Conservation (phyloP, 2,113 vertebrate genomes). For the Rhizomys pruinosus region DNA sequence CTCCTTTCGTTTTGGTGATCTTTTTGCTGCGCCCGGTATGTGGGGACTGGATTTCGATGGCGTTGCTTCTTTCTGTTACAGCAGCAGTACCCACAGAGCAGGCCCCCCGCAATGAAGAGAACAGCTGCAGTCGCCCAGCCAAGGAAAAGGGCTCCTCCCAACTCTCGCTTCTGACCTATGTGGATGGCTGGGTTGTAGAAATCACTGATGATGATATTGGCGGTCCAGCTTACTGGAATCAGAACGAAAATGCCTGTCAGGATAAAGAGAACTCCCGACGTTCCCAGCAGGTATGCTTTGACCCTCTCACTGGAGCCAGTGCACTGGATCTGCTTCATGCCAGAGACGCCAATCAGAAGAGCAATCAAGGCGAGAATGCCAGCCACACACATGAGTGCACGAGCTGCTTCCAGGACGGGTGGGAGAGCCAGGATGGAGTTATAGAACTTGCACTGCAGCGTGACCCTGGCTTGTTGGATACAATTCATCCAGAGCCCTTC, state of each 20-base stretch:
- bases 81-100: conserved; percentile 89
- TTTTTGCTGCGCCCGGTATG: background rate
- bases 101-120: conserved; percentile 90
- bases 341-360: conserved; percentile 87
- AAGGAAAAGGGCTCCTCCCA: conserved; percentile 94
- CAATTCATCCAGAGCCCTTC: conserved; percentile 98
- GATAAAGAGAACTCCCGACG: conserved; percentile 91
- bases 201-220: conserved; percentile 89
- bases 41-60: background rate
- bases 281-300: conserved; percentile 87
- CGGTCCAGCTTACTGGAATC: conserved; percentile 93
- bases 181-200: conserved; percentile 92
- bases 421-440: conserved; percentile 91
- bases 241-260: conserved; percentile 90
- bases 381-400: conserved; percentile 93
- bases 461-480: conserved; percentile 87
- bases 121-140: conserved; percentile 91
- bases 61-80: conserved; percentile 18
- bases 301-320: conserved; percentile 83
- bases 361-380: conserved; percentile 85
- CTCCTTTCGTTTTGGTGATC: rapidly evolving
- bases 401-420: conserved; percentile 88
- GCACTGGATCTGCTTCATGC: conserved; percentile 89
- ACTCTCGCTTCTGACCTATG: conserved; percentile 89
- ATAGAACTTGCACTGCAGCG: conserved; percentile 94